Evolutionary conservation across 2,113 vertebrate species (phyloP), one percentile per base, ranked within the genome.

Genomic region (Petaurus breviceps): DNA sequence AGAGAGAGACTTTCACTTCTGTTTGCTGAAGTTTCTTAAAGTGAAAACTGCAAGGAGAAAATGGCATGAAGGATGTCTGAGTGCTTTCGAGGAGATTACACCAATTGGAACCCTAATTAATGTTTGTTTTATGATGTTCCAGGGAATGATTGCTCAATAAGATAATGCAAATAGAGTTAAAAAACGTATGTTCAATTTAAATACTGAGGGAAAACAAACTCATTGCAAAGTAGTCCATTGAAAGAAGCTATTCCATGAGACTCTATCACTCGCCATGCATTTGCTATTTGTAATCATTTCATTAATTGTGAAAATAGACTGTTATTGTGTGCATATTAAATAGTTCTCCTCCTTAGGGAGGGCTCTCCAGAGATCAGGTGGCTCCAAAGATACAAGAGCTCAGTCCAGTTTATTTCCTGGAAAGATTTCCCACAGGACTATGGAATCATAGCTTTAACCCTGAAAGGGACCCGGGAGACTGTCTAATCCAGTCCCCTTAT

Each of bases 51-150:
- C 0, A 89, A 95, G 92, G 97, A 61, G 52, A 37, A 96, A 92
- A 53, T 3, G 97, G 95, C 91, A 9, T 89, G 28, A 46, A 93
- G 97, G 31, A 51, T n/a, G 1, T 49, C 1, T 4, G 95, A 97
- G 98, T 91, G 97, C 95, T 94, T 95, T 92, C 90, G 95, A 97
- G 97, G 97, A 97, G 96, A 97, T 95, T 92, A 93, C 94, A 53
- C 96, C 96, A 61, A 11, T 95, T 89, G 96, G 97, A 98, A 93
- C n/a, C 96, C 97, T 98, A 98, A 98, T 98, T 98, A 98, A 98
- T 98, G 97, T 98, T 98, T 98, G 98, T 97, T 98, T 98, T 98
- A 98, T 97, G 97, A 97, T 55, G 97, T 98, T 98, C 98, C 96
- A 89, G 98, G 98, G 98, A 97, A 97, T 92, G 97, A 97, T 98